A percentile compares a stretch with the other conserved stretches of the same genome.
phyloP scores from a whole-genome alignment of 2,797 vertebrate species.

The Sebastes steindachneri region DNA sequence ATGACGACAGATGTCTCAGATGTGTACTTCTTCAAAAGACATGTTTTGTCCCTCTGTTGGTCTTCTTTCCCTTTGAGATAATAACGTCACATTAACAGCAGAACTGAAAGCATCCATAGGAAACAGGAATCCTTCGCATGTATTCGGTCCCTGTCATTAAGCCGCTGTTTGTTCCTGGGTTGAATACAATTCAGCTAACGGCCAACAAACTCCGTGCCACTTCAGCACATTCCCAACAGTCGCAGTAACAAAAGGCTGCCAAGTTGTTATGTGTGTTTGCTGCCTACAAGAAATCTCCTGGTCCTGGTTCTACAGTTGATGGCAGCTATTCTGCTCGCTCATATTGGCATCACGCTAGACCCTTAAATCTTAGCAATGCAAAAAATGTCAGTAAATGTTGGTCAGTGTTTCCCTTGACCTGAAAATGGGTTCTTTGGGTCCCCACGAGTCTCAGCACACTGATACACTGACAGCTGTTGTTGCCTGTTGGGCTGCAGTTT shows the following conservation, averaged over 20 bases:
- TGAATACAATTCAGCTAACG: neutral
- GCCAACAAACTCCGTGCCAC: neutral
- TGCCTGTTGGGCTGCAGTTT: no score
- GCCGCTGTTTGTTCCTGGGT: neutral
- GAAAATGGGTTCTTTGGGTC: no score
- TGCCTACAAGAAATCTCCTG: neutral
- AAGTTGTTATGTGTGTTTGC: neutral
- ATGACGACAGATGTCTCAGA: constrained; percentile 44
- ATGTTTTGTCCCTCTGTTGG: neutral
- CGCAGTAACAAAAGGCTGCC: neutral
- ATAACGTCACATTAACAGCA: neutral
- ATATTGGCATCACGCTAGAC: neutral
- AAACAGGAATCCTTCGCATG: neutral
- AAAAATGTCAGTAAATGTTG: no score
- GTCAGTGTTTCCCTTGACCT: no score
- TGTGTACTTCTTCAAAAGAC: constrained; percentile 14
- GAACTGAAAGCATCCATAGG: neutral
- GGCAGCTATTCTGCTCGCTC: constrained; percentile 6
- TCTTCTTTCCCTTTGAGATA: neutral
- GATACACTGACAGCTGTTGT: no score
- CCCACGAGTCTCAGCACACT: no score
- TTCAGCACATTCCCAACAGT: neutral
- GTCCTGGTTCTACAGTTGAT: neutral
- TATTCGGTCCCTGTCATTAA: neutral
- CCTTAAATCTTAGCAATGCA: neutral